Base-by-base conservation (phyloP, 2,797 vertebrate genomes). In the Liasis olivaceus region DNA sequence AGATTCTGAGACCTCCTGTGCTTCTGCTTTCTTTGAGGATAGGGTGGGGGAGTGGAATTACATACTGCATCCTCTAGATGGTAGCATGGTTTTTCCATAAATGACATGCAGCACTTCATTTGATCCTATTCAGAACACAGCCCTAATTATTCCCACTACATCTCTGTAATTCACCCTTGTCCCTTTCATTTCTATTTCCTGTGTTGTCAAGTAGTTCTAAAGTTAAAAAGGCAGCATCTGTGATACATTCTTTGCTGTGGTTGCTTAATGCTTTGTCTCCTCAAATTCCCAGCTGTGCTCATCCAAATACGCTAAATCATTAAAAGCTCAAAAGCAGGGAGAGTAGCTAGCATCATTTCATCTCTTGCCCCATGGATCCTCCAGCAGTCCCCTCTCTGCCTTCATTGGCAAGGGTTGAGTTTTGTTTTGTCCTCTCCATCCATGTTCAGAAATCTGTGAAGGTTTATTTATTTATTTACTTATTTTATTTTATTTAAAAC, bases 21-120 rank as follows among this genome's bases (percentile, higher is more conserved):
- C 24, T 87, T 28, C 24, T 36, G 26, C 8, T 6, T 7, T 90
- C 47, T 87, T 58, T 26, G 36, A 86, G 2, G 51, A 15, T 3
- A 1, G 24, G 6, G 28, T 11, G 85, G 7, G 28, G 28, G 20
- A 20, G 58, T 36, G 59, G 72, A 85, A 20, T 90, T 95, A 54
- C 94, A 13, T 42, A 3, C n/a, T 15, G 89, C 0, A n/a, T 96
- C 97, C 97, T 96, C 95, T 96, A 97, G 96, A 85, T 96, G 96
- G 97, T 91, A 95, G 95, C 96, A 96, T 20, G 93, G 89, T 0
- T 77, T 95, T 93, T 95, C 89, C 60, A 88, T 95, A 95, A 94
- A 51, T 2, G 51, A 87, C 84, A 20, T 89, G 14, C 69, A 15
- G 58, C 62, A 28, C 54, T 86, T 93, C 63, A 42, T 63, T 62